Evolutionary conservation across 2,888 invertebrate genomes (phyloP).

Genomic region (Melangyna quadrimaculata): DNA sequence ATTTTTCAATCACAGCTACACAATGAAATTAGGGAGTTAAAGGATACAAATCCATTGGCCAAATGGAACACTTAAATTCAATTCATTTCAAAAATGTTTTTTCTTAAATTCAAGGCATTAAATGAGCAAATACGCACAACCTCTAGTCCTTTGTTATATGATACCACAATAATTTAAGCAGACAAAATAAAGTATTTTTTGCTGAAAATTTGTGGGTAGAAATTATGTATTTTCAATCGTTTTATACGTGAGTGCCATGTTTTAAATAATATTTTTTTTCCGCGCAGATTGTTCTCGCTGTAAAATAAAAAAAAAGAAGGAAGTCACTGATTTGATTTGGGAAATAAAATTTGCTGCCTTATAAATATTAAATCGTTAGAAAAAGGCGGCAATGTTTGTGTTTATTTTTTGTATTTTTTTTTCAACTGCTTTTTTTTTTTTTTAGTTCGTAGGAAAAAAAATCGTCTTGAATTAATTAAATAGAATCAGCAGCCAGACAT

Average conservation of each 20-base stretch:
- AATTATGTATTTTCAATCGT: slow-evolving; percentile 16
- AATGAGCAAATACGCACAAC: neutral
- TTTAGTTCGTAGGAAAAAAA: neutral
- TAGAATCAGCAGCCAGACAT: no score
- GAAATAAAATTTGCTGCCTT: slow-evolving; percentile 17
- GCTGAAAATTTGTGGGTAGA: neutral
- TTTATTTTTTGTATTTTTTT: neutral
- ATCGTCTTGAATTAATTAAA: slow-evolving; percentile 6
- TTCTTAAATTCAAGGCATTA: neutral
- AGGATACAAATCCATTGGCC: no score
- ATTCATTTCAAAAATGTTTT: no score
- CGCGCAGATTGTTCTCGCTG: neutral
- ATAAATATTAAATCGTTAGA: slow-evolving; percentile 17
- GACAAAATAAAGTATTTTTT: neutral
- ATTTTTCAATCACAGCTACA: no score
- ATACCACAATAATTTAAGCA: neutral
- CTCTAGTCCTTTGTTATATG: neutral
- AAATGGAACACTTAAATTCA: no score
- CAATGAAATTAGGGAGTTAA: no score
- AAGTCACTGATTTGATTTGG: slow-evolving; percentile 13
- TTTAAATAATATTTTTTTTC: neutral
- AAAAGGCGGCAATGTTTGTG: neutral
- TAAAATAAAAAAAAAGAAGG: neutral
- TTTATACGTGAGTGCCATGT: slow-evolving; percentile 16
- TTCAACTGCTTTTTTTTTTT: neutral